phyloP scores from a whole-genome alignment of 2,113 vertebrate species.

The Crypturellus undulatus region DNA sequence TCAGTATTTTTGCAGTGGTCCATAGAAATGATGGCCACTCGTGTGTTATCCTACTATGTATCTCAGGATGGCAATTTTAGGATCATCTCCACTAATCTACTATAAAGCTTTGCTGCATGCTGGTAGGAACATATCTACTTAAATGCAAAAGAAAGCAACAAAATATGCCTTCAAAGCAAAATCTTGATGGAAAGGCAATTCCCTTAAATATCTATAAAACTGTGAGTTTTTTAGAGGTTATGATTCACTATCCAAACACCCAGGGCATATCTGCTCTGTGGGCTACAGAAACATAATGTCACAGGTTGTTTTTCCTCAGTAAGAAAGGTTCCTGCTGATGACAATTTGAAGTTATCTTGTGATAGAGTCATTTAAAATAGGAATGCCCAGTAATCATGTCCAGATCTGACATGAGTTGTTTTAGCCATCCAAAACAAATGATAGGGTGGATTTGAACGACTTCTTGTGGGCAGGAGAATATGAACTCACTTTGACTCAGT shows the following conservation, averaged over 20 bases:
- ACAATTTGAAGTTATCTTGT: not conserved
- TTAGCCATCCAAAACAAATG: slow-evolving; percentile 50
- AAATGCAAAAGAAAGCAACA: slow-evolving; percentile 52
- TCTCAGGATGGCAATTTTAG: not conserved
- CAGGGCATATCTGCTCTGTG: not conserved
- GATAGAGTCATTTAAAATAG: not conserved
- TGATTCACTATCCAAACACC: not conserved
- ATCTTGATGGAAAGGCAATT: not conserved
- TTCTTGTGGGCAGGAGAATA: slow-evolving; percentile 28
- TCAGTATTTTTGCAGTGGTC: not conserved
- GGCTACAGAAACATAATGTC: not conserved
- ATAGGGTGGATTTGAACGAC: not conserved
- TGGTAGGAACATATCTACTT: not conserved
- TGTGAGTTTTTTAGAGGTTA: not conserved
- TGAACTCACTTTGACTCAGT: slow-evolving; percentile 36
- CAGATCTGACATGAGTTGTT: not conserved
- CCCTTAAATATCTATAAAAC: not conserved
- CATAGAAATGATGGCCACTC: accelerated
- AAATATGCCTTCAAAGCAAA: slow-evolving; percentile 5
- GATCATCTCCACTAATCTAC: not conserved
- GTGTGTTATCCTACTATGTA: not conserved
- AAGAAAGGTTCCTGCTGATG: not conserved
- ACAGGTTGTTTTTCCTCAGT: slow-evolving; percentile 9
- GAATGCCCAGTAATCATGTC: not conserved
- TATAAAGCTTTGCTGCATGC: not conserved